A percentile compares a stretch with the other conserved stretches of the same genome.
These are phyloP conservation scores for Pleuronectes platessa DNA, from an alignment of 2,113 vertebrate genomes.

Conservation along the genomic window DNA sequence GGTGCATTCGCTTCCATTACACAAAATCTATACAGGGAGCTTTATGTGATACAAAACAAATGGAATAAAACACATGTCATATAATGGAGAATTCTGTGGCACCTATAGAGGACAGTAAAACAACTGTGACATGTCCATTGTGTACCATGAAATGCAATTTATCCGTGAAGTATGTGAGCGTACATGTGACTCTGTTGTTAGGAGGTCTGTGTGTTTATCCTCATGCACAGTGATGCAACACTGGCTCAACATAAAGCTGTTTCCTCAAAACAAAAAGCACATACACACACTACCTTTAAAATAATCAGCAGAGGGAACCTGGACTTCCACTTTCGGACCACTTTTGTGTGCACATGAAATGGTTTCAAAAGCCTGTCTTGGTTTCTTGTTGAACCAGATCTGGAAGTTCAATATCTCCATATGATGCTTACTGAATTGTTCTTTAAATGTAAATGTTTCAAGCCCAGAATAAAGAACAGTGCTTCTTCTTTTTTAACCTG, in stretches of 20 bases:
- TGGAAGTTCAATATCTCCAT: not conserved
- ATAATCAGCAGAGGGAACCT: constrained; percentile 20
- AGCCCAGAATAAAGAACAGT: not conserved
- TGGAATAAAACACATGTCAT: constrained; percentile 4
- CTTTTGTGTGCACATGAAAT: not conserved
- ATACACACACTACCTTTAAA: constrained; percentile 4
- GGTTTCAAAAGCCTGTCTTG: not conserved
- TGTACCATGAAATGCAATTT: constrained; percentile 7
- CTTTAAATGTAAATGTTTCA: not conserved
- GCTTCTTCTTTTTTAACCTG: not conserved
- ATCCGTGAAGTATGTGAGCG: not conserved
- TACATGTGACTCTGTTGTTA: constrained; percentile 9
- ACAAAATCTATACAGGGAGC: constrained; percentile 5
- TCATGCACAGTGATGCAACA: not conserved
- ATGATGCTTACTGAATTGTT: not conserved
- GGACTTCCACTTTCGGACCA: constrained; percentile 17
- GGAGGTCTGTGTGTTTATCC: not conserved
- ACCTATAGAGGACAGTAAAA: constrained; percentile 9
- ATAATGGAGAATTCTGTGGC: not conserved
- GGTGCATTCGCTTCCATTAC: constrained; percentile 28
- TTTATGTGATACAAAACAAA: constrained; percentile 6
- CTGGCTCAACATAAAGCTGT: not conserved
- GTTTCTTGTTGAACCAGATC: constrained; percentile 1
- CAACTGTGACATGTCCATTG: not conserved
- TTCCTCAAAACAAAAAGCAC: constrained; percentile 35